phyloP scores from a whole-genome alignment of 2,113 vertebrate species.

The Antechinus stuartii region DNA sequence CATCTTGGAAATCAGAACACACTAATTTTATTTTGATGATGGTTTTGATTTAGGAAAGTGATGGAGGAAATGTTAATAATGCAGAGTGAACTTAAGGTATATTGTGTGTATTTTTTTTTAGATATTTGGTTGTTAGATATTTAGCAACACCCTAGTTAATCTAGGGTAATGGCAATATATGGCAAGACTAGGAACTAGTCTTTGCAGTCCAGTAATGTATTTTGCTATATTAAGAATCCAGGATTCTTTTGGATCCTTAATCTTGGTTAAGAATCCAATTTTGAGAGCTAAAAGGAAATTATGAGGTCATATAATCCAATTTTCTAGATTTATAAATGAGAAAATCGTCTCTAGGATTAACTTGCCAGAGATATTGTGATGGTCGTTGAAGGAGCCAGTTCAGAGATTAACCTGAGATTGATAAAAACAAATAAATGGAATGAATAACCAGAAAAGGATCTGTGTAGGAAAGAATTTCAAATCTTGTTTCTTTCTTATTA shows the following conservation, averaged over 20 bases:
- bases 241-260: no score
- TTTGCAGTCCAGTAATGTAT: background rate
- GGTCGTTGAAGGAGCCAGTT: constrained; percentile 12
- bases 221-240: background rate
- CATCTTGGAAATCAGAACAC: background rate
- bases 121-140: background rate
- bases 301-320: background rate
- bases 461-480: constrained; percentile 39
- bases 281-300: background rate
- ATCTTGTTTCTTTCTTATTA: constrained; percentile 42
- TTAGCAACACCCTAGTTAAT: background rate
- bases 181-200: background rate
- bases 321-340: background rate
- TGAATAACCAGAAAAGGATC: background rate
- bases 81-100: background rate
- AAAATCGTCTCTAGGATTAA: background rate
- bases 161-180: background rate
- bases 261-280: background rate
- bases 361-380: background rate
- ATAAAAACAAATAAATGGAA: background rate
- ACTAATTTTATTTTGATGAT: background rate
- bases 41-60: background rate
- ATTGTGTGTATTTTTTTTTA: background rate
- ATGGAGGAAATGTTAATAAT: background rate
- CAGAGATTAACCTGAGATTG: constrained; percentile 27